These are phyloP conservation scores for Drosophila subquinaria DNA, from an alignment of 2,888 invertebrate genomes.

Conservation along the genomic window DNA sequence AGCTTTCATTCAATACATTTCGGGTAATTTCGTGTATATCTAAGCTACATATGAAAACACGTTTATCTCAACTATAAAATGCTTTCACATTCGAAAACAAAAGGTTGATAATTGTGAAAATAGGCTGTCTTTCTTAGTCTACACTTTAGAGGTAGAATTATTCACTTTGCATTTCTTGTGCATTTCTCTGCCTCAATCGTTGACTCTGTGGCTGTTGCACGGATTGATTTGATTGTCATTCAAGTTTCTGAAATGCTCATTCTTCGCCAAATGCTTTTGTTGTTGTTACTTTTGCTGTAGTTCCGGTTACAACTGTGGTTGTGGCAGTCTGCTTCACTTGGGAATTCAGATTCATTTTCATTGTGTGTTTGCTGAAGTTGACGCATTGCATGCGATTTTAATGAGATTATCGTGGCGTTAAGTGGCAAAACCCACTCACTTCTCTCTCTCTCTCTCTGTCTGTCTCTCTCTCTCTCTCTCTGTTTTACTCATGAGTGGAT, in stretches of 20 bases:
- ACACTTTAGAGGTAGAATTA: not conserved
- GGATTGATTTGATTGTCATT: conserved; percentile 21
- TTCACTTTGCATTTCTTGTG: not conserved
- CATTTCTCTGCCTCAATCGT: not conserved
- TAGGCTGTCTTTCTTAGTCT: not conserved
- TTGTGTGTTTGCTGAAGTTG: conserved; percentile 29
- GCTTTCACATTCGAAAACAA: not conserved
- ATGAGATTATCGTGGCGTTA: conserved; percentile 45
- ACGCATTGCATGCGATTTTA: conserved; percentile 37
- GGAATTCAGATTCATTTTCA: conserved; percentile 25
- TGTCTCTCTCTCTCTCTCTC: not conserved
- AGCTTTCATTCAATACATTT: no score
- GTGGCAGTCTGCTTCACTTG: conserved; percentile 17
- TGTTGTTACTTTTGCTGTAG: not conserved
- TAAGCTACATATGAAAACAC: no score
- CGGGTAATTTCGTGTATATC: no score
- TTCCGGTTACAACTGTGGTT: conserved; percentile 9
- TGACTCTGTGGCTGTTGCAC: conserved; percentile 1
- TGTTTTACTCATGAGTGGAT: not conserved
- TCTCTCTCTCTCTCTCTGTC: not conserved
- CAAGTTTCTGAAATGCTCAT: conserved; percentile 20
- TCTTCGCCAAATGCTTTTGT: not conserved
- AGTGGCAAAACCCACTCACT: conserved; percentile 30
- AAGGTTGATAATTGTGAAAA: not conserved
- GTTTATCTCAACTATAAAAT: not conserved